These are phyloP conservation scores for Buathra laborator DNA, from an alignment of 2,888 invertebrate genomes.

Conservation along the genomic window DNA sequence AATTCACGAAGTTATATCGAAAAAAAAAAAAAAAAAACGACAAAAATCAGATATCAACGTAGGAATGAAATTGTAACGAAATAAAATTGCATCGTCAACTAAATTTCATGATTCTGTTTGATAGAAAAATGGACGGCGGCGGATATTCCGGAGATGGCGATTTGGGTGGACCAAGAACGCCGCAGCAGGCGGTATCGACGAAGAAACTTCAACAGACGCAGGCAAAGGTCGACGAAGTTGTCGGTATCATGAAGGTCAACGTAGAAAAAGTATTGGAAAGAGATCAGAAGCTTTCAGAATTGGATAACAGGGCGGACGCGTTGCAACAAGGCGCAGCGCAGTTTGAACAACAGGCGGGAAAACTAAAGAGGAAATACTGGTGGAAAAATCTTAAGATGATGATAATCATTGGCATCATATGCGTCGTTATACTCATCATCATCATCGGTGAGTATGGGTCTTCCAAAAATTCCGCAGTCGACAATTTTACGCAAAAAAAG, in stretches of 20 bases:
- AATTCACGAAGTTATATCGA: background rate
- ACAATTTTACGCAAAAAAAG: no score
- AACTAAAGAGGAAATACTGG: conserved; percentile 98
- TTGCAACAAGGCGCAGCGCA: conserved; percentile 97
- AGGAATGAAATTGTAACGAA: no score
- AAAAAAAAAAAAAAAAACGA: no score
- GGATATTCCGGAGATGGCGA: conserved; percentile 89
- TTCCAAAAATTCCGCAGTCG: background rate
- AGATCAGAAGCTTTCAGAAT: conserved; percentile 97
- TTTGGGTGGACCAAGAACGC: conserved; percentile 93
- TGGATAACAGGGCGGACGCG: conserved; percentile 98
- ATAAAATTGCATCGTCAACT: no score
- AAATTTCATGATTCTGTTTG: conserved; percentile 18
- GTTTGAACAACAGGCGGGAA: conserved; percentile 98
- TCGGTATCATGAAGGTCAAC: conserved; percentile 97
- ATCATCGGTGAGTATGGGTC: conserved; percentile 92
- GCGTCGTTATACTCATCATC: conserved; percentile 92
- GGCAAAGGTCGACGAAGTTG: conserved; percentile 95
- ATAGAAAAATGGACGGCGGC: conserved; percentile 84
- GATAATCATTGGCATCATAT: conserved; percentile 96
- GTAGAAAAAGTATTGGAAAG: conserved; percentile 98
- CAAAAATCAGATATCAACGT: no score
- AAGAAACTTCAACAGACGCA: conserved; percentile 93
- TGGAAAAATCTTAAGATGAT: conserved; percentile 99
- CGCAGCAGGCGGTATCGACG: conserved; percentile 92